Evolutionary conservation across 2,888 invertebrate genomes (phyloP), one percentile per base, ranked within the genome.

Genomic region (Papilio gigon): DNA sequence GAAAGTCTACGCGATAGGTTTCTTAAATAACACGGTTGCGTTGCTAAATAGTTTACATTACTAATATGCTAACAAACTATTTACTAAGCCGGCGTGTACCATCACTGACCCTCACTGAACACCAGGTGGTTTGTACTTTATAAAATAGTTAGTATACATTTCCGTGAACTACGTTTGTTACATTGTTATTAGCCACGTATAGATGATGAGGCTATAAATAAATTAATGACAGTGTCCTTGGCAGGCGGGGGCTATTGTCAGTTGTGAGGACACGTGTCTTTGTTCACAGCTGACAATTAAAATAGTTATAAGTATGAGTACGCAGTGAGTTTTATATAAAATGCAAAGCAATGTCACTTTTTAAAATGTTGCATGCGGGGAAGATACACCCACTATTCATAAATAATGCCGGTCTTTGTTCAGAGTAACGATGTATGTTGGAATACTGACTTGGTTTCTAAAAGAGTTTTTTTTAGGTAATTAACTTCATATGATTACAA

Each of bases 271-370:
- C 53, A 53, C 14, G 27, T 53, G 53, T 53, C n/a, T 27, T 53
- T 27, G 53, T 25, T 53, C 53, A 27, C 53, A 53, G 4, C 5
- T n/a, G n/a, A n/a, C 27, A 53, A 53, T 53, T 53, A 53, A 53
- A 27, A 50, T 25, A 50, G n/a, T 27, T 27, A 53, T 22, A 53
- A 2, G 4, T 4, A 14, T 14, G 25, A 2, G 11, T 9, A 40
- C n/a, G 40, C n/a, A n/a, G 11, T n/a, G n/a, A n/a, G 27, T 27
- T n/a, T 14, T n/a, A 53, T 50, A 25, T 50, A 12, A 14, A 53
- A 53, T 53, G 27, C 53, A 53, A 27, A 53, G 6, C n/a, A 53
- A 27, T 27, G 53, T 53, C 25, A 27, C 14, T 27, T 27, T 53
- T 8, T 53, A n/a, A n/a, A 53, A 53, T 53, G 11, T 27, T 27